Evolutionary conservation across 2,888 invertebrate genomes (phyloP).

Genomic region (Pocota personata): DNA sequence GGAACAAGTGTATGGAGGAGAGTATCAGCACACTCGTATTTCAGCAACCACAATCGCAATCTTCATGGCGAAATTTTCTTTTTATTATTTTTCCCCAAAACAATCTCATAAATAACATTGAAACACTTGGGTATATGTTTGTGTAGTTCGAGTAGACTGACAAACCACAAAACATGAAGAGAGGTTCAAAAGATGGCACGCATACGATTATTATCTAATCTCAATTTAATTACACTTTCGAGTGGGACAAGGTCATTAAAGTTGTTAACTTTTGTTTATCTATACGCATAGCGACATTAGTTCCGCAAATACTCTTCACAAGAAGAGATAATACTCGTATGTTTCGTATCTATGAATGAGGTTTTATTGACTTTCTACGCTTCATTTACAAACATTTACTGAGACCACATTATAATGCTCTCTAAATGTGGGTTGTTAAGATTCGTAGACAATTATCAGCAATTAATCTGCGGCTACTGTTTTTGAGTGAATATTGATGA

Average conservation of each 20-base stretch:
- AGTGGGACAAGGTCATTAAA: constrained; percentile 63
- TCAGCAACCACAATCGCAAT: constrained; percentile 9
- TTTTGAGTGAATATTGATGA: background rate
- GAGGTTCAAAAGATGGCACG: background rate
- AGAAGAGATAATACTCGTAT: background rate
- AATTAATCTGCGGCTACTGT: background rate
- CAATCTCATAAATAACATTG: constrained; percentile 22
- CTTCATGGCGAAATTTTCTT: constrained; percentile 9
- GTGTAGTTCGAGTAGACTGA: background rate
- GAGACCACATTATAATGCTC: background rate
- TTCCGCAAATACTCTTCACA: constrained; percentile 12
- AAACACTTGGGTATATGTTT: background rate
- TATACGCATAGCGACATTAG: background rate
- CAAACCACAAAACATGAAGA: background rate
- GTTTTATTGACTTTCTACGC: constrained; percentile 6
- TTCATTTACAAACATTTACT: constrained; percentile 5
- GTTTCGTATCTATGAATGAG: background rate
- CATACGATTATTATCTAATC: constrained; percentile 50
- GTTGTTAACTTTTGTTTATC: constrained; percentile 25
- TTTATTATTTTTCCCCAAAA: background rate
- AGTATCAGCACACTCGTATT: background rate
- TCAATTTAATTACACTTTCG: constrained; percentile 38
- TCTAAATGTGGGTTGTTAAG: background rate
- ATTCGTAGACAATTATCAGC: background rate
- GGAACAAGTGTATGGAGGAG: background rate